phyloP scores from a whole-genome alignment of 2,888 invertebrate species.

The Asteroscopus sphinx region DNA sequence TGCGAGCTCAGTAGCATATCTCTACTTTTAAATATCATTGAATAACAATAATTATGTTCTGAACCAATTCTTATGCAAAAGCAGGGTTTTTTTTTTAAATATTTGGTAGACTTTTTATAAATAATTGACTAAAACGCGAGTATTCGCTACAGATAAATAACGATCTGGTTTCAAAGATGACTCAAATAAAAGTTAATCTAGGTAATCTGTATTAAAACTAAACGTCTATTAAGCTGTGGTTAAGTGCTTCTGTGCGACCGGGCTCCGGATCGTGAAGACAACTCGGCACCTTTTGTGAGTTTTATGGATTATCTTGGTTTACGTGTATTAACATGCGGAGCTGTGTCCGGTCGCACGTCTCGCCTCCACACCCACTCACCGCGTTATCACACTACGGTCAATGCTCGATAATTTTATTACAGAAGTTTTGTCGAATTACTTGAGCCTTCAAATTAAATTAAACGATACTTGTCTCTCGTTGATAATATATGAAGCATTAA shows the following conservation, averaged over 20 bases:
- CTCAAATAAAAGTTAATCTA: neutral
- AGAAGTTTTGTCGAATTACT: slow-evolving; percentile 88
- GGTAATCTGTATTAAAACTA: slow-evolving; percentile 23
- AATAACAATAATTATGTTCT: too few relatives aligned
- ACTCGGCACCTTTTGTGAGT: slow-evolving; percentile 87
- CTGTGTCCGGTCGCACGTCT: slow-evolving; percentile 82
- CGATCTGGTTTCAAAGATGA: neutral
- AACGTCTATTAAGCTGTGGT: slow-evolving; percentile 54
- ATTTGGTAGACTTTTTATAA: too few relatives aligned
- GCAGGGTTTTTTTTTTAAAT: too few relatives aligned
- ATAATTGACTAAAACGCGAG: neutral
- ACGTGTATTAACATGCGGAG: slow-evolving; percentile 84
- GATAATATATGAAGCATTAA: slow-evolving; percentile 79
- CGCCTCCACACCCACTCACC: slow-evolving; percentile 71
- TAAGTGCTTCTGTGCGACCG: slow-evolving; percentile 63
- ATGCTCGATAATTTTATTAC: slow-evolving; percentile 89
- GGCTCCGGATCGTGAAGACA: slow-evolving; percentile 77
- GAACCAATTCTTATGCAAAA: too few relatives aligned
- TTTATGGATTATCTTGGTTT: slow-evolving; percentile 87
- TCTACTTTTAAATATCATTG: too few relatives aligned
- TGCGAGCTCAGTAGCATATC: too few relatives aligned
- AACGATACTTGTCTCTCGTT: slow-evolving; percentile 81
- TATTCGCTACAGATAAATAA: neutral
- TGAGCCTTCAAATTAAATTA: slow-evolving; percentile 87
- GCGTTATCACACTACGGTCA: slow-evolving; percentile 81